Evolutionary conservation across 2,797 vertebrate genomes (phyloP).

Genomic region (Hemitrygon akajei): DNA sequence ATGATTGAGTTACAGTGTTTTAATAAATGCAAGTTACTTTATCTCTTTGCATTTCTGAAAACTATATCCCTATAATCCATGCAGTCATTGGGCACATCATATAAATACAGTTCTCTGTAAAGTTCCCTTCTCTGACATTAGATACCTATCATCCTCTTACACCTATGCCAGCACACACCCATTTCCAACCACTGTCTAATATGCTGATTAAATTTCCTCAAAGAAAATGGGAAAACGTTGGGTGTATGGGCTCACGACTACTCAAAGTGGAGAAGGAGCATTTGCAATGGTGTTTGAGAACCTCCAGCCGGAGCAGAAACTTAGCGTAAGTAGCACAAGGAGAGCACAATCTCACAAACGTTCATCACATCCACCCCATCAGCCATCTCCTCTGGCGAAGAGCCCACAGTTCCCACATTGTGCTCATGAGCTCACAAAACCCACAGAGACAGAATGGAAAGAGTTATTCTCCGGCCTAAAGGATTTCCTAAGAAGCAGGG

Average conservation of each 20-base stretch:
- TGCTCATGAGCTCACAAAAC: too few relatives aligned
- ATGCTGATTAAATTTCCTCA: neutral
- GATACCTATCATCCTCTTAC: neutral
- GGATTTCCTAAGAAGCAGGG: too few relatives aligned
- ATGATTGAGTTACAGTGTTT: constrained; percentile 23
- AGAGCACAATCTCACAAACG: too few relatives aligned
- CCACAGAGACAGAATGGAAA: too few relatives aligned
- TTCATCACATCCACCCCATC: too few relatives aligned
- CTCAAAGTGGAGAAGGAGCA: too few relatives aligned
- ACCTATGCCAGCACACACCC: neutral
- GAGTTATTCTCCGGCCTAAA: too few relatives aligned
- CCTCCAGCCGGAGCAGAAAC: too few relatives aligned
- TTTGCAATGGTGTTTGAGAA: too few relatives aligned
- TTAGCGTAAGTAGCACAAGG: too few relatives aligned
- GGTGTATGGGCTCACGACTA: neutral
- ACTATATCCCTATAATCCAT: constrained; percentile 2
- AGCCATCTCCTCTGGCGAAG: too few relatives aligned
- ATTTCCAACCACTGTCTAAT: neutral
- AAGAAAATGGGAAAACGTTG: neutral
- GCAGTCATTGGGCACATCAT: neutral
- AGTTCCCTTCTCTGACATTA: neutral
- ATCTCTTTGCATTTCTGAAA: constrained; percentile 27
- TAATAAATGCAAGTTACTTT: constrained; percentile 26
- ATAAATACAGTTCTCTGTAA: constrained; percentile 20
- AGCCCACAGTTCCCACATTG: too few relatives aligned